Conservation (phyloP, 2,797 vertebrate genomes). For the Streptopelia turtur region DNA sequence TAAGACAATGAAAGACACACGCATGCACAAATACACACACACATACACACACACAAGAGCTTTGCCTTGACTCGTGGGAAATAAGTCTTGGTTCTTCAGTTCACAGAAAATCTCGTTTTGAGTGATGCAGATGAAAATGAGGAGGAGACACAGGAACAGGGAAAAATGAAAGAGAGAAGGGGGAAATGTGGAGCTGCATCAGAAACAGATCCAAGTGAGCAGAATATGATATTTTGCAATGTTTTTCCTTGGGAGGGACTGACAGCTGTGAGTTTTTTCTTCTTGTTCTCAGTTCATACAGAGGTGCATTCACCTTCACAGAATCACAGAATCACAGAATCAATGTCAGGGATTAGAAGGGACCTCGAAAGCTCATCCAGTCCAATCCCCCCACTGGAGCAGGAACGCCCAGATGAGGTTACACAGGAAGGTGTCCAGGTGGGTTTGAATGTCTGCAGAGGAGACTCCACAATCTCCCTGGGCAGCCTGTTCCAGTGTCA, state of each 20-base stretch:
- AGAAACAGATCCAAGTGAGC: neutral
- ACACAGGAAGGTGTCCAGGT: too few relatives aligned
- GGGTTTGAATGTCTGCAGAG: too few relatives aligned
- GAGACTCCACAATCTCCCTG: too few relatives aligned
- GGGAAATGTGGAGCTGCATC: neutral
- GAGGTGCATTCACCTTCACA: neutral
- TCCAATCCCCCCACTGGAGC: too few relatives aligned
- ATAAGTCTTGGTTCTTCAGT: neutral
- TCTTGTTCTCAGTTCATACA: neutral
- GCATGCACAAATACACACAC: too few relatives aligned
- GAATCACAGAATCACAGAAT: too few relatives aligned
- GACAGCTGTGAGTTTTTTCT: neutral
- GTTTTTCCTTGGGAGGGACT: neutral
- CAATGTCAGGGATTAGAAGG: too few relatives aligned
- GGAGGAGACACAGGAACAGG: neutral
- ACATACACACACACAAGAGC: neutral
- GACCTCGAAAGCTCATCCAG: too few relatives aligned
- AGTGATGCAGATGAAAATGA: neutral
- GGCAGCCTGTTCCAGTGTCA: too few relatives aligned
- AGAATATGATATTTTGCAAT: neutral
- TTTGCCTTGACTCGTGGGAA: neutral
- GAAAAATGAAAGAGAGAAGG: neutral
- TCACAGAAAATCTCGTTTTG: neutral
- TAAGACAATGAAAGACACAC: neutral
- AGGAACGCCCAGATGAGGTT: too few relatives aligned